Base-by-base conservation (phyloP, 2,797 vertebrate species). In the Xenops minutus region DNA sequence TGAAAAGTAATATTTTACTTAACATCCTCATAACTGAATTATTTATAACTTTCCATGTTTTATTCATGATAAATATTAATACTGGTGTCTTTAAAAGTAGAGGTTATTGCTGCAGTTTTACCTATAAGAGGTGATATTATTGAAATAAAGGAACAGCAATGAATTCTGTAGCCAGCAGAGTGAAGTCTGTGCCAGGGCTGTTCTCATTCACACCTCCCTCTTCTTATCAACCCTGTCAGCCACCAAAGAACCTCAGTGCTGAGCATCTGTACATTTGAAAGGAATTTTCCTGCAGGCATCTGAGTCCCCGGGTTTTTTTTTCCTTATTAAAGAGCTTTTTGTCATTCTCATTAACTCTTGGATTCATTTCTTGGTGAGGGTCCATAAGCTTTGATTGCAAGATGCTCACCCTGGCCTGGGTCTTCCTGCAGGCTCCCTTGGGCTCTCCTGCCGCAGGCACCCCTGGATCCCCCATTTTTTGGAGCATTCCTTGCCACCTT, bases 31-130 rank as follows among this genome's bases (percentile, higher is more conserved):
- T 98, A 96, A 95, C 96, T 98, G 97, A 98, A 98, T 99, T 98
- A 98, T 99, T 98, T 98, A 98, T 98, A 85, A 93, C 85, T 88
- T 88, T 4, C 93, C 97, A 97, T 98, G 97, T 97, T 96, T 98
- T 98, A 98, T 98, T 98, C 97, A 97, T 97, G 97, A 96, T 97
- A 97, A 97, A 96, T 96, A 92, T 89, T 95, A 95, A 97, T 97
- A 96, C 95, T 74, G 19, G 72, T 96, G 88, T 97, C 95, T 97
- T 96, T 96, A 97, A 95, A 78, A 96, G 92, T 73, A 78, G 94
- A 94, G 96, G 94, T 96, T 97, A 96, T 96, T 86, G 90, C 96
- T 82, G 95, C 85, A 93, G 85, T 93, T 97, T 96, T 96, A 96
- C 94, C 97, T 97, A 26, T 72, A 89, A 88, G 93, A 96, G 95